phyloP scores from a whole-genome alignment of 2,797 vertebrate genomes.

The Argentina silus region DNA sequence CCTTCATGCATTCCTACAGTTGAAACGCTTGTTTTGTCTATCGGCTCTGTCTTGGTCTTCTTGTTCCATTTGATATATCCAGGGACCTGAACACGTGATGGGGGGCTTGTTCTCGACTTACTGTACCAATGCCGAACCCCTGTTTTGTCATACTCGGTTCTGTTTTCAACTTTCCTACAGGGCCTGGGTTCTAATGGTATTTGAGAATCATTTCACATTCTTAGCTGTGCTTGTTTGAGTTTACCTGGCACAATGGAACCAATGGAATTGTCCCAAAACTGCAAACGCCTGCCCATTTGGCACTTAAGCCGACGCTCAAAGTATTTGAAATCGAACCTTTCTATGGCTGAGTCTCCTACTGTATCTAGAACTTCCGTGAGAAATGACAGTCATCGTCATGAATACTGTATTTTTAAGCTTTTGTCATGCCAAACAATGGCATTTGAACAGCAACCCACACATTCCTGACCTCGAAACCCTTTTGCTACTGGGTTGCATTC shows the following conservation, averaged over 20 bases:
- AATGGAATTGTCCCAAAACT: background rate
- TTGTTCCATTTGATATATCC: background rate
- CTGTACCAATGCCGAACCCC: no score
- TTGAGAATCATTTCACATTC: no score
- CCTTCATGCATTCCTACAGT: background rate
- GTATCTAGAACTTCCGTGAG: background rate
- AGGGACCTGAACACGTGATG: background rate
- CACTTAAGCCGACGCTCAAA: background rate
- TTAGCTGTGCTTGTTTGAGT: no score
- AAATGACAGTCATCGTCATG: background rate
- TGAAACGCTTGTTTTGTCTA: background rate
- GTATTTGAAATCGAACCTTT: no score
- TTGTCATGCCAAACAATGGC: background rate
- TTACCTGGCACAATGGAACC: no score
- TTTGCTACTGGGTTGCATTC: background rate
- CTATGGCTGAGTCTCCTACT: background rate
- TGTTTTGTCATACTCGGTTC: no score
- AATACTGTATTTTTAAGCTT: background rate
- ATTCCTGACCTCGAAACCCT: background rate
- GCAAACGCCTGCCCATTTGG: background rate
- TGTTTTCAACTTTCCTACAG: no score
- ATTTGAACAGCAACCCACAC: no score
- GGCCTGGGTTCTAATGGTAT: no score
- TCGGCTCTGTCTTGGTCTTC: background rate
- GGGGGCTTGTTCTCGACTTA: no score